phyloP scores from a whole-genome alignment of 1,140 invertebrate species.

The Sminthurides bifidus region DNA sequence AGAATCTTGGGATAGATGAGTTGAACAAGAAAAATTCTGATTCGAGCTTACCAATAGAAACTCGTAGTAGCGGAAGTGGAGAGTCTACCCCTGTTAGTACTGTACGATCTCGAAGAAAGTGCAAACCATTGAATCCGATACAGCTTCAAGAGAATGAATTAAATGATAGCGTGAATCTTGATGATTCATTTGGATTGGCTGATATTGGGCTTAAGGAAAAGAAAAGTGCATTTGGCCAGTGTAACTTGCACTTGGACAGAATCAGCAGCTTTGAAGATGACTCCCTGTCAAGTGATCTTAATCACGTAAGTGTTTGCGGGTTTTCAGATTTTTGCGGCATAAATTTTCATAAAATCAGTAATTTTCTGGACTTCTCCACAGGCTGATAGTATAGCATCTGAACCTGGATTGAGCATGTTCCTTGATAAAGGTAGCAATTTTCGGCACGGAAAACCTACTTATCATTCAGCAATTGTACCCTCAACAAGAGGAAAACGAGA shows the following conservation, averaged over 20 bases:
- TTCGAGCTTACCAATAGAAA: constrained; percentile 22
- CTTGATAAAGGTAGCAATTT: constrained; percentile 15
- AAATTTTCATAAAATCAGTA: neutral
- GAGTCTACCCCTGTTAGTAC: constrained; percentile 29
- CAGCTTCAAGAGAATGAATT: too few relatives aligned
- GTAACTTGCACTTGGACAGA: constrained; percentile 25
- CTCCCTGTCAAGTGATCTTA: constrained; percentile 25
- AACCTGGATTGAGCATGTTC: constrained; percentile 21
- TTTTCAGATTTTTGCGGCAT: neutral
- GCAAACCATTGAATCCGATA: too few relatives aligned
- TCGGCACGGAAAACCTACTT: constrained; percentile 25
- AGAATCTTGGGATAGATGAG: too few relatives aligned
- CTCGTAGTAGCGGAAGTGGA: constrained; percentile 30
- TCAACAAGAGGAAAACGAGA: neutral
- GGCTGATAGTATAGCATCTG: constrained; percentile 27
- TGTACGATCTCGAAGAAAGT: too few relatives aligned
- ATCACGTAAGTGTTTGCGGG: constrained; percentile 17
- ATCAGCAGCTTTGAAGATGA: constrained; percentile 31
- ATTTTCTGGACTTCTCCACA: neutral
- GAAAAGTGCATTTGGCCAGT: constrained; percentile 21
- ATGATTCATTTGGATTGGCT: too few relatives aligned
- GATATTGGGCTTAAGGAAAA: too few relatives aligned
- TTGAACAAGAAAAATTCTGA: too few relatives aligned
- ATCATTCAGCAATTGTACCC: constrained; percentile 30
- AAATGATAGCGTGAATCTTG: too few relatives aligned